phyloP scores from a whole-genome alignment of 2,888 invertebrate species.

The Branchellion lobata region DNA sequence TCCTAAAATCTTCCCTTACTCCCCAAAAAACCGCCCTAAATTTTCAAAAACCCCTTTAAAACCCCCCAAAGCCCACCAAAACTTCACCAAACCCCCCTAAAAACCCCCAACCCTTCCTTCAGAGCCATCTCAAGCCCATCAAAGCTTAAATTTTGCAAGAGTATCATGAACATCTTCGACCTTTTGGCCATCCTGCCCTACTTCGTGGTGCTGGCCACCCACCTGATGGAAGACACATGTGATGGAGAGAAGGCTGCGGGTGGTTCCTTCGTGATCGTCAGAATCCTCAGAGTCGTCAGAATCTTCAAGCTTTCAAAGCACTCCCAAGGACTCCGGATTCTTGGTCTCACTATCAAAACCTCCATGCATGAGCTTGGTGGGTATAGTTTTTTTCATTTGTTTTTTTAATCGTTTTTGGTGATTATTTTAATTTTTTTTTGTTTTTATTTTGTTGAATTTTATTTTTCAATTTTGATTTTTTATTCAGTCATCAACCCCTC shows the following conservation, averaged over 20 bases:
- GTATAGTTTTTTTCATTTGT: not conserved
- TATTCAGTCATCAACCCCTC: too few relatives aligned
- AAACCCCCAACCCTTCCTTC: too few relatives aligned
- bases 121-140: slow-evolving; percentile 56
- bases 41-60: too few relatives aligned
- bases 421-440: not conserved
- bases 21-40: too few relatives aligned
- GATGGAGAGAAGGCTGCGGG: slow-evolving; percentile 51
- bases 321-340: slow-evolving; percentile 59
- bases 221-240: slow-evolving; percentile 55
- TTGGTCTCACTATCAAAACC: slow-evolving; percentile 59
- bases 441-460: too few relatives aligned
- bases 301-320: slow-evolving; percentile 60
- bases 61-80: too few relatives aligned
- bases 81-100: too few relatives aligned
- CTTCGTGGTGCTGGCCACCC: slow-evolving; percentile 56
- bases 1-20: too few relatives aligned
- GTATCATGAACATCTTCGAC: slow-evolving; percentile 60
- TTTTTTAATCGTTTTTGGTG: not conserved
- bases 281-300: slow-evolving; percentile 59
- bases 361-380: slow-evolving; percentile 57
- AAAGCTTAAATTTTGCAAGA: slow-evolving; percentile 56
- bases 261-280: slow-evolving; percentile 55
- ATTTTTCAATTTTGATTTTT: too few relatives aligned
- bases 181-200: slow-evolving; percentile 59